Conservation (phyloP, 2,113 vertebrate genomes). For the Entelurus aequoreus region DNA sequence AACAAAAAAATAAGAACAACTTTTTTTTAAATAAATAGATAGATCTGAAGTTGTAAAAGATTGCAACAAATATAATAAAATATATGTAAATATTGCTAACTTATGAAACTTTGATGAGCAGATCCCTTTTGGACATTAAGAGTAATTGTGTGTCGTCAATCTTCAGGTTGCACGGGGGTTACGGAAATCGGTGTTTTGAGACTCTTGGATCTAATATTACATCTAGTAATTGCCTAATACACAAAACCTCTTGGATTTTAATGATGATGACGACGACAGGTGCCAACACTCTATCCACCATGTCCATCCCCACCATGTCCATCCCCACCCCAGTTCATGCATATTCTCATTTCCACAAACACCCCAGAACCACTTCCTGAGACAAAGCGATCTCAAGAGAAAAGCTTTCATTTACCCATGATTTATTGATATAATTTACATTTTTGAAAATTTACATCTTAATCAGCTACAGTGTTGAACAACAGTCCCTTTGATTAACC, state of each 20-base stretch:
- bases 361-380: slow-evolving; percentile 7
- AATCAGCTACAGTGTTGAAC: slow-evolving; percentile 60
- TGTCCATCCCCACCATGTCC: not conserved
- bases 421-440: slow-evolving; percentile 57
- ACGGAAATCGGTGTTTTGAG: too few relatives aligned
- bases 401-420: slow-evolving; percentile 40
- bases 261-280: not conserved
- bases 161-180: too few relatives aligned
- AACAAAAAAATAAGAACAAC: too few relatives aligned
- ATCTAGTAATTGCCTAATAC: not conserved
- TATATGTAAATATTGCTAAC: too few relatives aligned
- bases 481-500: slow-evolving; percentile 66
- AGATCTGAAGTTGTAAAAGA: too few relatives aligned
- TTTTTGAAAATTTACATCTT: slow-evolving; percentile 59
- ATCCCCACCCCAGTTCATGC: not conserved
- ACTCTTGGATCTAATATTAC: not conserved
- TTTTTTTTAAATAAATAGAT: too few relatives aligned
- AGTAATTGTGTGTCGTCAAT: too few relatives aligned
- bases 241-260: not conserved
- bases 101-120: too few relatives aligned
- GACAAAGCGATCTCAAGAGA: slow-evolving; percentile 31
- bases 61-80: too few relatives aligned
- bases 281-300: not conserved
- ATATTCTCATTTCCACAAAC: slow-evolving; percentile 9
- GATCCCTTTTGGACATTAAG: too few relatives aligned